Percentiles rank a stretch among this genome's conserved stretches.
phyloP scores from a whole-genome alignment of 2,797 vertebrate genomes.

The Synanceia verrucosa region DNA sequence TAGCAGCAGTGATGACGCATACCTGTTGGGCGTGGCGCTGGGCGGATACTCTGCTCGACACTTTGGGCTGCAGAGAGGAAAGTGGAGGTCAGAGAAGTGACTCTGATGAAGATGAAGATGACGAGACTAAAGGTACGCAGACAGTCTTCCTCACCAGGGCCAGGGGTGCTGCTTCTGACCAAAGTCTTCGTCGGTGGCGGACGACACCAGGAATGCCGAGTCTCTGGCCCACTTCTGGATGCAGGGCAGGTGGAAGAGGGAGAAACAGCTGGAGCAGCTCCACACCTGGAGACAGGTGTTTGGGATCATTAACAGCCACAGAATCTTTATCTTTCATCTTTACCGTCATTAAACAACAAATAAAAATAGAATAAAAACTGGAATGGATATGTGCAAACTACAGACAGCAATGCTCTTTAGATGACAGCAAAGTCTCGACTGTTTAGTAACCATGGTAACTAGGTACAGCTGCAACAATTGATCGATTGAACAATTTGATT shows the following conservation, averaged over 20 bases:
- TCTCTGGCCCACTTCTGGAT: conserved; percentile 98
- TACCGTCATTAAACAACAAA: too few relatives aligned
- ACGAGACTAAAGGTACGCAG: background rate
- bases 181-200: conserved; percentile 91
- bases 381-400: too few relatives aligned
- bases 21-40: conserved; percentile 87
- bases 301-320: too few relatives aligned
- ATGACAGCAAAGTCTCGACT: too few relatives aligned
- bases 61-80: conserved; percentile 87
- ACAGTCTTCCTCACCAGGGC: conserved; percentile 75
- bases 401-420: too few relatives aligned
- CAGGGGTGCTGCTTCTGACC: conserved; percentile 92
- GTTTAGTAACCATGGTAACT: too few relatives aligned
- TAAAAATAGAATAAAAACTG: too few relatives aligned
- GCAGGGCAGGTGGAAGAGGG: conserved; percentile 95
- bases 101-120: too few relatives aligned
- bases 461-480: too few relatives aligned
- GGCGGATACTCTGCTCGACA: conserved; percentile 93
- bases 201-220: conserved; percentile 92
- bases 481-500: too few relatives aligned
- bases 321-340: too few relatives aligned
- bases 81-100: too few relatives aligned
- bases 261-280: conserved; percentile 94
- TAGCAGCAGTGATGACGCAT: accelerated
- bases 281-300: conserved; percentile 85